These are phyloP conservation scores for Hepsetus odoe DNA, from an alignment of 2,113 vertebrate species.

Conservation along the genomic window DNA sequence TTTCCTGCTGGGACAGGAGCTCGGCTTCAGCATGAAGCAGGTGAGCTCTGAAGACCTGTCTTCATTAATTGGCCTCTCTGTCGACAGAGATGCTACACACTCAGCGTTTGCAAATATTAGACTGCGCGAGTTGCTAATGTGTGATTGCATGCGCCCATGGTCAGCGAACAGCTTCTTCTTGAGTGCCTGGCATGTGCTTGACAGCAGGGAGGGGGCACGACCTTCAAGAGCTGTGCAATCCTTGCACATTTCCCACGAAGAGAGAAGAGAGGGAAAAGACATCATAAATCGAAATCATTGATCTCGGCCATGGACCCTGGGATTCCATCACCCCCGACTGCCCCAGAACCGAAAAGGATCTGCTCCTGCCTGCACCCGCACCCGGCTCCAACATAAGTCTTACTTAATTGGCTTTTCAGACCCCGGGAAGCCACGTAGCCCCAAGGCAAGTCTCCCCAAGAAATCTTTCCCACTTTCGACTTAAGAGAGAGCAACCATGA, in stretches of 20 bases:
- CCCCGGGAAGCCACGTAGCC: slow-evolving; percentile 63
- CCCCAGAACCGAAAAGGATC: slow-evolving; percentile 53
- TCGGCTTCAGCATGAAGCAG: background rate
- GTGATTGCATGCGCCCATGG: slow-evolving; percentile 13
- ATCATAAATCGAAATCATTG: slow-evolving; percentile 46
- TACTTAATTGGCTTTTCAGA: slow-evolving; percentile 72
- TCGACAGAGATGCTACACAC: slow-evolving; percentile 3
- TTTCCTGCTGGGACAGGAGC: background rate
- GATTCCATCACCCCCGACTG: slow-evolving; percentile 47
- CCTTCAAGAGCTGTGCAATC: slow-evolving; percentile 10
- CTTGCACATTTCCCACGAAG: slow-evolving; percentile 13
- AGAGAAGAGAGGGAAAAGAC: slow-evolving; percentile 8
- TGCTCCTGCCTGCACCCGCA: slow-evolving; percentile 62
- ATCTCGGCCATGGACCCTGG: slow-evolving; percentile 41
- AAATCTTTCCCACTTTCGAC: slow-evolving; percentile 44
- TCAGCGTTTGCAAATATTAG: slow-evolving; percentile 41
- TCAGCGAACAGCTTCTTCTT: slow-evolving; percentile 16
- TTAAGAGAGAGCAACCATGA: background rate
- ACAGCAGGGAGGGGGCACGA: background rate
- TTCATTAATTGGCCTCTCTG: slow-evolving; percentile 37
- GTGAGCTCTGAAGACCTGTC: slow-evolving; percentile 2
- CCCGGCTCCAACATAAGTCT: slow-evolving; percentile 48
- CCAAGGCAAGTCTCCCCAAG: slow-evolving; percentile 63
- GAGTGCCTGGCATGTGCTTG: background rate
- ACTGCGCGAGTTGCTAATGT: slow-evolving; percentile 17